phyloP scores from a whole-genome alignment of 2,113 vertebrate genomes.

The Seriola quinqueradiata region DNA sequence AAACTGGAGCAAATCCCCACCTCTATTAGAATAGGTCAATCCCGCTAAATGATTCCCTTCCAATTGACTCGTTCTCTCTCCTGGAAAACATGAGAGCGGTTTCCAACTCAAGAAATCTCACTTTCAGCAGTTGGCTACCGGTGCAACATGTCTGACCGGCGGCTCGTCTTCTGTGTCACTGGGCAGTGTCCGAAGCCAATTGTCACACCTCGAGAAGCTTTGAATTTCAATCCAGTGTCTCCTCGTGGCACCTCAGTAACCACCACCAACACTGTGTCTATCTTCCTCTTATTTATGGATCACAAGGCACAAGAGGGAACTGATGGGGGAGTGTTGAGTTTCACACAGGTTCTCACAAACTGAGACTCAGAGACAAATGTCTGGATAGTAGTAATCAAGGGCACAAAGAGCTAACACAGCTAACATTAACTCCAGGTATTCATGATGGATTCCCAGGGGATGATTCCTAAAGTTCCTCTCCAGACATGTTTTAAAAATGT shows the following conservation, averaged over 20 bases:
- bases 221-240: constrained; percentile 34
- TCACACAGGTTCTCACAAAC: constrained; percentile 3
- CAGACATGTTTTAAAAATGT: too few relatives aligned
- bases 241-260: constrained; percentile 37
- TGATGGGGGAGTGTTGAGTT: background rate
- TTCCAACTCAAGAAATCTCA: constrained; percentile 41
- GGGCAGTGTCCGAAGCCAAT: constrained; percentile 48
- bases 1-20: constrained; percentile 36
- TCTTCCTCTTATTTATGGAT: constrained; percentile 26
- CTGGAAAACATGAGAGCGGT: constrained; percentile 24
- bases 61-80: constrained; percentile 31
- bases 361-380: background rate
- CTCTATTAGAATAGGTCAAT: constrained; percentile 54
- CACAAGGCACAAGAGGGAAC: background rate
- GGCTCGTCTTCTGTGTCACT: constrained; percentile 42
- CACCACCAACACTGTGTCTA: constrained; percentile 26
- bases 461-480: too few relatives aligned
- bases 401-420: too few relatives aligned
- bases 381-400: too few relatives aligned
- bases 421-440: too few relatives aligned
- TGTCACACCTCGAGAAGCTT: constrained; percentile 56
- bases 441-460: too few relatives aligned
- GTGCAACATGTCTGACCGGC: constrained; percentile 19
- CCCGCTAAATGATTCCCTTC: constrained; percentile 52
- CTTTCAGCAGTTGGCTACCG: constrained; percentile 15